These are phyloP conservation scores for Anorthoa munda DNA, from an alignment of 2,888 invertebrate genomes.

Conservation along the genomic window DNA sequence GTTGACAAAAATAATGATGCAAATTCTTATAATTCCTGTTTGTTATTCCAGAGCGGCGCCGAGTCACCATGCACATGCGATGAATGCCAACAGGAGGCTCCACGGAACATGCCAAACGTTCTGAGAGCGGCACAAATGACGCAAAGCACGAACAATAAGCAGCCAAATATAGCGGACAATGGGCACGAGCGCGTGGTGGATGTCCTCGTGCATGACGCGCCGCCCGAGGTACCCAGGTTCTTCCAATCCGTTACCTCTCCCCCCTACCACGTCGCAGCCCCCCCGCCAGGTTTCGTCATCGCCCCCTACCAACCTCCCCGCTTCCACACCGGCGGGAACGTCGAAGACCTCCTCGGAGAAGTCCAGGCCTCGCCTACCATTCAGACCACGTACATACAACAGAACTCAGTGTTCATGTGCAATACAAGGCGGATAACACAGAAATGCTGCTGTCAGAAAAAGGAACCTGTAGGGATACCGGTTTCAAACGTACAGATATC, in stretches of 20 bases:
- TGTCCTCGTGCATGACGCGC: slow-evolving; percentile 87
- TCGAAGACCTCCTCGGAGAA: slow-evolving; percentile 93
- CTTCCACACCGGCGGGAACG: slow-evolving; percentile 92
- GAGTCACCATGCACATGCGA: slow-evolving; percentile 88
- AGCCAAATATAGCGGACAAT: slow-evolving; percentile 79
- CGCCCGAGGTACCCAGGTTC: slow-evolving; percentile 83
- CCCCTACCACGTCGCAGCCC: slow-evolving; percentile 80
- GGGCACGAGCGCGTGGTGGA: slow-evolving; percentile 84
- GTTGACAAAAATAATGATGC: not conserved
- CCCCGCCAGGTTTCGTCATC: slow-evolving; percentile 86
- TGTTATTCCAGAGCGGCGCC: slow-evolving; percentile 84
- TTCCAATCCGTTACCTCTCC: slow-evolving; percentile 86
- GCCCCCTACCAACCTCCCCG: slow-evolving; percentile 84
- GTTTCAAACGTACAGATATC: slow-evolving; percentile 68
- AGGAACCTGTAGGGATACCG: slow-evolving; percentile 68
- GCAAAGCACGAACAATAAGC: slow-evolving; percentile 72
- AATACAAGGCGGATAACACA: slow-evolving; percentile 86
- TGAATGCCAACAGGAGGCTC: slow-evolving; percentile 81
- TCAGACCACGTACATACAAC: slow-evolving; percentile 87
- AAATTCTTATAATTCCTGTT: slow-evolving; percentile 35
- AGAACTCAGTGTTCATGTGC: slow-evolving; percentile 89
- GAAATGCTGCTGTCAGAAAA: slow-evolving; percentile 85
- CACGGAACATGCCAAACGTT: slow-evolving; percentile 71
- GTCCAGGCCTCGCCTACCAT: slow-evolving; percentile 90
- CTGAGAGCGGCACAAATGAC: slow-evolving; percentile 71